Conservation (phyloP, 2,888 invertebrate genomes). For the Liopterus haemorrhoidalis region DNA sequence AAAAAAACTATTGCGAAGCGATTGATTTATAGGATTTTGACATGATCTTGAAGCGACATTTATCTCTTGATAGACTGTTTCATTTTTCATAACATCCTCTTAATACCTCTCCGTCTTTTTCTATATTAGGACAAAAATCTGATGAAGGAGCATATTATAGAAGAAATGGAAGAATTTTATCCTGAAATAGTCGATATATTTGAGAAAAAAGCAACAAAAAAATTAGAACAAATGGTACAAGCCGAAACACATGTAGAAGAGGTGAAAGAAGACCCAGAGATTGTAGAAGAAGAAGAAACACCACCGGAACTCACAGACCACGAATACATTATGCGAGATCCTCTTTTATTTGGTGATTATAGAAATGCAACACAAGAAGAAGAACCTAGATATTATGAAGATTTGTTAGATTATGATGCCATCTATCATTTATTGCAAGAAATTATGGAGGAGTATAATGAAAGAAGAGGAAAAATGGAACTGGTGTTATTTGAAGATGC, state of each 20-base stretch:
- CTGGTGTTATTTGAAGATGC: slow-evolving; percentile 89
- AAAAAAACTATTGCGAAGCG: too few species aligned
- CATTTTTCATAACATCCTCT: neutral
- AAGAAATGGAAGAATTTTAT: slow-evolving; percentile 55
- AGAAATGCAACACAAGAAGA: slow-evolving; percentile 77
- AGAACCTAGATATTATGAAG: slow-evolving; percentile 78
- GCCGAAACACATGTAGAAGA: slow-evolving; percentile 24
- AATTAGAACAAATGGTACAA: slow-evolving; percentile 17
- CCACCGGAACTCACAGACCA: slow-evolving; percentile 39
- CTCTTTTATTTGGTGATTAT: slow-evolving; percentile 82
- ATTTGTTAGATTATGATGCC: slow-evolving; percentile 83
- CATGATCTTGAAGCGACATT: too few species aligned
- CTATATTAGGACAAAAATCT: slow-evolving; percentile 56
- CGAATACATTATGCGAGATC: slow-evolving; percentile 73
- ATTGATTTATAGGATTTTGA: too few species aligned
- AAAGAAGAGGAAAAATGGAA: slow-evolving; percentile 64
- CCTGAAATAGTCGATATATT: slow-evolving; percentile 44
- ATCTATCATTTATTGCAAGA: slow-evolving; percentile 84
- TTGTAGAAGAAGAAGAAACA: slow-evolving; percentile 43
- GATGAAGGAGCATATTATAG: slow-evolving; percentile 56
- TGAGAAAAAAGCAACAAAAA: slow-evolving; percentile 19
- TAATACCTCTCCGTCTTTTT: slow-evolving; percentile 6
- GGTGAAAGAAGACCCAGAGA: slow-evolving; percentile 39
- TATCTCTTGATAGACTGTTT: too few species aligned
- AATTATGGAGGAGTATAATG: slow-evolving; percentile 83